Percentiles rank a stretch among this genome's conserved stretches.
Evolutionary conservation across 2,113 vertebrate species (phyloP).

Genomic region (Colius striatus): DNA sequence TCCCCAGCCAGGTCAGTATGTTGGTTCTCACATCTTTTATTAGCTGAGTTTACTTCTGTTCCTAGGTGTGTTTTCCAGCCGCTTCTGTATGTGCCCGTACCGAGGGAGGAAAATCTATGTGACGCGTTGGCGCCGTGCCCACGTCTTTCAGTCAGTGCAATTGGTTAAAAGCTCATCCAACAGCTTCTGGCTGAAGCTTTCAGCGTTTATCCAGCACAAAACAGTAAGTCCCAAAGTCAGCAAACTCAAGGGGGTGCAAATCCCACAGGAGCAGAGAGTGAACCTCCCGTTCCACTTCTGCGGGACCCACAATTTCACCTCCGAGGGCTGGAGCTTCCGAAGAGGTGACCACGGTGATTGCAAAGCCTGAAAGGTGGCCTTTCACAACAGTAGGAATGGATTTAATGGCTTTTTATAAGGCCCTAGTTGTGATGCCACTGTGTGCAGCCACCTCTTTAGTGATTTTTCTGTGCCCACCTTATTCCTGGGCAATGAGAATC

Average conservation of each 20-base stretch:
- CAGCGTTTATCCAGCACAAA: neutral
- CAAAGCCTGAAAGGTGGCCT: neutral
- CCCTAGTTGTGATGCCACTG: neutral
- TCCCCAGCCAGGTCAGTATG: neutral
- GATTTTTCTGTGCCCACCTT: neutral
- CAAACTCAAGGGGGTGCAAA: neutral
- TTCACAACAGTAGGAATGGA: neutral
- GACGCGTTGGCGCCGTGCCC: neutral
- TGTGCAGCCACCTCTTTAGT: neutral
- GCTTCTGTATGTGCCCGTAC: neutral
- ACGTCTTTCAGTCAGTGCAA: neutral
- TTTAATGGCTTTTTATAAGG: slow-evolving; percentile 16
- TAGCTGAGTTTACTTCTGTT: neutral
- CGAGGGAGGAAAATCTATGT: neutral
- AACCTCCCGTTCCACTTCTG: neutral
- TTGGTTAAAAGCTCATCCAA: neutral
- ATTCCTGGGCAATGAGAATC: neutral
- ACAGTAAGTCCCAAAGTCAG: neutral
- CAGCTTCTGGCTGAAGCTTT: neutral
- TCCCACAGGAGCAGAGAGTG: neutral
- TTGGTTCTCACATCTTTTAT: neutral
- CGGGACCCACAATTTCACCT: neutral
- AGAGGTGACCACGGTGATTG: neutral
- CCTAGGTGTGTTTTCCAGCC: neutral
- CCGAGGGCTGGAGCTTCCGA: neutral